Conservation (phyloP, 2,888 invertebrate genomes). For the Lampropteryx suffumata region DNA sequence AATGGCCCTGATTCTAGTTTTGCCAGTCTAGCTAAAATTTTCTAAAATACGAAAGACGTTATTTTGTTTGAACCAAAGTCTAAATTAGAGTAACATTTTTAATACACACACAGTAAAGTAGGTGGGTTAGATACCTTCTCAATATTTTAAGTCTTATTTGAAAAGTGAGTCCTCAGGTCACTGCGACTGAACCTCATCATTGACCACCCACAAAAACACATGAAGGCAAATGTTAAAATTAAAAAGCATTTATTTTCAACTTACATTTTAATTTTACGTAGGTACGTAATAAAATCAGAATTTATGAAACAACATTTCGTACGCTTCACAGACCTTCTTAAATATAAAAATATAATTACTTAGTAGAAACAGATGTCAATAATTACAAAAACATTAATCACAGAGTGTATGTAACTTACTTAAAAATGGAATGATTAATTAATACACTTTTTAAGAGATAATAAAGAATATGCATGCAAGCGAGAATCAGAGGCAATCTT, state of each 20-base stretch:
- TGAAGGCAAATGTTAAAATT: not conserved
- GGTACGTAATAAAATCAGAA: slow-evolving; percentile 67
- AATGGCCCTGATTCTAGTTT: too few relatives aligned
- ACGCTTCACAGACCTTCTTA: slow-evolving; percentile 31
- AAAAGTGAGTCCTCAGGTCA: too few relatives aligned
- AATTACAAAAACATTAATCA: slow-evolving; percentile 65
- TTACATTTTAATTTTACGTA: slow-evolving; percentile 62
- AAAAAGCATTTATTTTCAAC: slow-evolving; percentile 31
- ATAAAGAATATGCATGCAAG: slow-evolving; percentile 20
- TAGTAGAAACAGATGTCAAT: slow-evolving; percentile 55
- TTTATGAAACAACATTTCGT: slow-evolving; percentile 53
- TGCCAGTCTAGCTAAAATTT: too few relatives aligned
- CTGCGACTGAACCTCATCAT: too few relatives aligned
- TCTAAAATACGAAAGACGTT: too few relatives aligned
- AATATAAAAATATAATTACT: slow-evolving; percentile 50
- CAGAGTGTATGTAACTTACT: slow-evolving; percentile 60
- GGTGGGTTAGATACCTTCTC: too few relatives aligned
- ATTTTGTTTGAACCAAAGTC: too few relatives aligned
- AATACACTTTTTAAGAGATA: slow-evolving; percentile 48
- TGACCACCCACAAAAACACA: too few relatives aligned
- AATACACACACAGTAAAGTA: too few relatives aligned
- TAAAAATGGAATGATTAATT: slow-evolving; percentile 68
- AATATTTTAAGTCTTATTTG: too few relatives aligned
- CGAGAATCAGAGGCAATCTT: slow-evolving; percentile 3
- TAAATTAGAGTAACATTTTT: too few relatives aligned